A percentile compares a stretch with the other conserved stretches of the same genome.
Conservation (phyloP, 2,797 vertebrate species). For the Aeoliscus strigatus region DNA sequence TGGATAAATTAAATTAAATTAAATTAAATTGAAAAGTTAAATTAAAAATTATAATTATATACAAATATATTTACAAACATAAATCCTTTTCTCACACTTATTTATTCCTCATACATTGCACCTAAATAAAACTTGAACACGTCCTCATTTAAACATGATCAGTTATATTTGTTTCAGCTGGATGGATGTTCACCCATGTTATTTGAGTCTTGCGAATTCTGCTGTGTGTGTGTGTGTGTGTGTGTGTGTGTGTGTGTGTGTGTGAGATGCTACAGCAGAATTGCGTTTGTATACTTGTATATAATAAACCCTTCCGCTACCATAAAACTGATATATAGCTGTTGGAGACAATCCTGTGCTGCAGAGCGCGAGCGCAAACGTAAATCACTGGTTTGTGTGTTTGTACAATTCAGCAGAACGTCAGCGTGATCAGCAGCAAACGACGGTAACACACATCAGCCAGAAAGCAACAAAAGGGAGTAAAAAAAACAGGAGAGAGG, state of each 20-base stretch:
- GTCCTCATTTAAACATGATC: too few species aligned
- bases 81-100: too few species aligned
- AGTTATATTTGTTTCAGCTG: too few species aligned
- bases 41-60: too few species aligned
- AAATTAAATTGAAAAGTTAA: too few species aligned
- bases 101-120: too few species aligned
- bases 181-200: background rate
- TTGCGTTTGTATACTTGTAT: background rate
- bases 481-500: background rate
- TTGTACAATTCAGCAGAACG: conserved; percentile 15
- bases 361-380: background rate
- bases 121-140: too few species aligned
- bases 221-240: background rate
- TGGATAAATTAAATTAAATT: too few species aligned
- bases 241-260: too few species aligned
- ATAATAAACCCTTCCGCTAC: background rate
- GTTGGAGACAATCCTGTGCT: background rate
- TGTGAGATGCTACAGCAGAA: background rate
- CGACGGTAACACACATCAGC: conserved; percentile 6
- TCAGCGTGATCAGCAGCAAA: background rate
- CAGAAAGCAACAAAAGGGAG: background rate
- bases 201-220: background rate
- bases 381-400: conserved; percentile 20
- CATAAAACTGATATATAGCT: conserved; percentile 12
- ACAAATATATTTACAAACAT: too few species aligned